Percentiles rank a stretch among this genome's conserved stretches.
These are phyloP conservation scores for Mythimna lalbum DNA, from an alignment of 2,888 invertebrate genomes.

Conservation along the genomic window DNA sequence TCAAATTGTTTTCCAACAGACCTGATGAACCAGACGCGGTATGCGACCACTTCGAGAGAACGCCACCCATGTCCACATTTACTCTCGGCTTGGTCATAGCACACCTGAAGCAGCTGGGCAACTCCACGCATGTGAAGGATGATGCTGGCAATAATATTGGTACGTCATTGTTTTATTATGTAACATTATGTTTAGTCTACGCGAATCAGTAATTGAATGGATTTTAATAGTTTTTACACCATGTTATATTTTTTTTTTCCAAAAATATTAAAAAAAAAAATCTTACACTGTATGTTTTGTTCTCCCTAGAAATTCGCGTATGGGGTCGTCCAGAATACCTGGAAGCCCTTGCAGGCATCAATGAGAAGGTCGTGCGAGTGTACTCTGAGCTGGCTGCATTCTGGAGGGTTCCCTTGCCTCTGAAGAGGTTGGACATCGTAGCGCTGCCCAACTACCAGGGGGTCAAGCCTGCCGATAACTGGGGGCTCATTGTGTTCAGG, in stretches of 20 bases:
- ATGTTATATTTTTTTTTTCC: too few relatives aligned
- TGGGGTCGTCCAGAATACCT: slow-evolving; percentile 92
- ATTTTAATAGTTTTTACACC: too few relatives aligned
- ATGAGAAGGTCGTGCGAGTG: slow-evolving; percentile 90
- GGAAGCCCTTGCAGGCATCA: slow-evolving; percentile 90
- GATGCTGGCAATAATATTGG: slow-evolving; percentile 79
- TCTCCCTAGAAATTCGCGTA: slow-evolving; percentile 88
- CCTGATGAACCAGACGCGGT: slow-evolving; percentile 91
- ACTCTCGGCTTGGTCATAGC: slow-evolving; percentile 94
- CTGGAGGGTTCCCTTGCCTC: slow-evolving; percentile 92
- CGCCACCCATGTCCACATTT: slow-evolving; percentile 95
- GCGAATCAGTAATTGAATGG: too few relatives aligned
- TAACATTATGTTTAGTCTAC: too few relatives aligned
- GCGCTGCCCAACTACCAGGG: slow-evolving; percentile 94
- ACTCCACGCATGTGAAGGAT: slow-evolving; percentile 74
- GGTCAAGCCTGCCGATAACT: slow-evolving; percentile 94
- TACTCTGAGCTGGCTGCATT: slow-evolving; percentile 91
- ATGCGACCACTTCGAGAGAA: slow-evolving; percentile 92
- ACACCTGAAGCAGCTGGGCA: slow-evolving; percentile 88
- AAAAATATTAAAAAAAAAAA: too few relatives aligned
- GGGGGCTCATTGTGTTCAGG: slow-evolving; percentile 95
- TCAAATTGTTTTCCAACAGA: slow-evolving; percentile 72
- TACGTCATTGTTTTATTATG: slow-evolving; percentile 55
- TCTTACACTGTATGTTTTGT: too few relatives aligned
- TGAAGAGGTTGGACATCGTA: slow-evolving; percentile 93